Evolutionary conservation across 2,888 invertebrate genomes (phyloP).

Genomic region (Drosophila niveifrons): DNA sequence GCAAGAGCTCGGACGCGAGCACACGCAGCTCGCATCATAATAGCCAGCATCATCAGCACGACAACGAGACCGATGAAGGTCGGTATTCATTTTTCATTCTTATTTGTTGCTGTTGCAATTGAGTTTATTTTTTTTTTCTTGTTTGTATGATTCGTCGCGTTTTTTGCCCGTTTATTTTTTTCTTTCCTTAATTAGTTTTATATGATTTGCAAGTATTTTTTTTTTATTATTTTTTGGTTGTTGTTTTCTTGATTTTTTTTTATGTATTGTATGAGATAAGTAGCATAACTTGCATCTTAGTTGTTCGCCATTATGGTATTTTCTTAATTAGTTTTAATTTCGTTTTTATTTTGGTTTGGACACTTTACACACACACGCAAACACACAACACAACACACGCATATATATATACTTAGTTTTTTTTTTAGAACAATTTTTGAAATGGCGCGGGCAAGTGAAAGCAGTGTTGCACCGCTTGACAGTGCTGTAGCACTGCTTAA

Average conservation of each 20-base stretch:
- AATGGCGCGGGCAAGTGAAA: background rate
- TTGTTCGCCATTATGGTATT: background rate
- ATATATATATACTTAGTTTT: background rate
- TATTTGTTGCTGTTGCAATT: conserved; percentile 52
- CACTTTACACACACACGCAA: conserved; percentile 1
- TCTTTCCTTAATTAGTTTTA: background rate
- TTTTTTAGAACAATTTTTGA: background rate
- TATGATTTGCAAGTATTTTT: background rate
- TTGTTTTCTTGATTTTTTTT: background rate
- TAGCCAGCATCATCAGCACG: conserved; percentile 63
- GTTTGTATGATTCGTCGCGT: no score
- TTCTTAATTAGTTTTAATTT: conserved; percentile 6
- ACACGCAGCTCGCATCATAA: conserved; percentile 60
- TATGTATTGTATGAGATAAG: conserved; percentile 3
- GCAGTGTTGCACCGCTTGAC: background rate
- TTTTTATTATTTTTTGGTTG: conserved; percentile 2
- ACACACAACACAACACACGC: background rate
- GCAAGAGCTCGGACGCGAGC: conserved; percentile 88
- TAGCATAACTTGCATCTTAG: conserved; percentile 12
- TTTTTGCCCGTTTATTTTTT: background rate
- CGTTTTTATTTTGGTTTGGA: conserved; percentile 8
- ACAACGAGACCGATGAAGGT: conserved; percentile 84
- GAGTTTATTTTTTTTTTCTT: conserved; percentile 5
- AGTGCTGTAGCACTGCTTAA: background rate
- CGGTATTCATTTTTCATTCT: conserved; percentile 36